These are phyloP conservation scores for Eulemur rubriventer DNA, from an alignment of 2,797 vertebrate species.

Conservation along the genomic window DNA sequence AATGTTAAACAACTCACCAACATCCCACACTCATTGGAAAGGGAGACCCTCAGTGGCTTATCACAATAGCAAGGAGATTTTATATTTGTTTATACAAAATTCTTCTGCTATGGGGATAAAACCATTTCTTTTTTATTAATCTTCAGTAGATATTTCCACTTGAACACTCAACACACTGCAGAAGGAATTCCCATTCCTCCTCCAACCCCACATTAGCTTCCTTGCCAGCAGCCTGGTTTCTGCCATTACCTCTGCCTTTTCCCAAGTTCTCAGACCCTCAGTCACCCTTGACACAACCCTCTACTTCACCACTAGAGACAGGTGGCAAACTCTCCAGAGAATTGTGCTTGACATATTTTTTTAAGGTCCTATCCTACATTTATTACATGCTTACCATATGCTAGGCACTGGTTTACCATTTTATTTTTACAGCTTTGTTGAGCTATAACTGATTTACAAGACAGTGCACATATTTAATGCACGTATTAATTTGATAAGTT, in stretches of 20 bases:
- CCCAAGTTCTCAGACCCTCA: not conserved
- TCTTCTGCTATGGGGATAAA: not conserved
- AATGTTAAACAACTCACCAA: not conserved
- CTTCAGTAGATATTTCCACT: not conserved
- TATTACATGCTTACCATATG: constrained; percentile 3
- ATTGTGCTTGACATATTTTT: not conserved
- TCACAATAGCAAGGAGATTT: not conserved
- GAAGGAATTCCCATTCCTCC: not conserved
- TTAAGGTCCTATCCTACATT: not conserved
- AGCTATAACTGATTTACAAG: not conserved
- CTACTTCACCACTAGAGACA: not conserved
- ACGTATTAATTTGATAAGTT: not conserved
- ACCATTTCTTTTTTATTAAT: not conserved
- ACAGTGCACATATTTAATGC: not conserved
- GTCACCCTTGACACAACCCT: not conserved
- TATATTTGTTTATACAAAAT: not conserved
- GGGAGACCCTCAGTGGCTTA: not conserved
- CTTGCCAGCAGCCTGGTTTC: not conserved
- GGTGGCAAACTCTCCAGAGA: not conserved
- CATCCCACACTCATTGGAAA: not conserved
- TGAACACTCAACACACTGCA: not conserved
- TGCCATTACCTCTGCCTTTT: not conserved
- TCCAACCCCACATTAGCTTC: not conserved
- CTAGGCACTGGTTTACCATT: not conserved
- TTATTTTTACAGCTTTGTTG: not conserved